Base-by-base conservation (phyloP, 2,797 vertebrate species). In the Vipera latastei region DNA sequence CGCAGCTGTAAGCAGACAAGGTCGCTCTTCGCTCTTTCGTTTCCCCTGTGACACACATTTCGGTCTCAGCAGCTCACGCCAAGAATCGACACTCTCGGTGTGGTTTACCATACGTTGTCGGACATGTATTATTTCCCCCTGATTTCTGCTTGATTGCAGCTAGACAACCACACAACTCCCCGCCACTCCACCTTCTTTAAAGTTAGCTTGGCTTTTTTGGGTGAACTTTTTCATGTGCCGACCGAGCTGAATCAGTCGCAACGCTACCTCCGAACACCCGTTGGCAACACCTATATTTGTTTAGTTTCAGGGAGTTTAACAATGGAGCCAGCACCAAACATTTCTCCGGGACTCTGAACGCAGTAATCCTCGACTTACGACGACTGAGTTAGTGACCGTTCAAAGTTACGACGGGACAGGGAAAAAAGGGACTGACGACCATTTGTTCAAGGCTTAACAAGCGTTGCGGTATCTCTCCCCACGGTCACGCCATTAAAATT, bases 241-340 rank as follows among this genome's bases (percentile, higher is more conserved):
- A 2, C 28, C 86, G n/a, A 56, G 56, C 20, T 28, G 22, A 26
- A 12, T 28, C 61, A 0, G 13, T n/a, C 13, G 28, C 63, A 16
- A n/a, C 2, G 4, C 2, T 5, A 12, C 28, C 11, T n/a, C 13
- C 4, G n/a, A n/a, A 69, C 65, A n/a, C n/a, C 28, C 5, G 0
- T 5, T 9, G 59, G 13, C 28, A 92, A 55, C 1, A 2, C 28
- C 5, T 32, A 2, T 61, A 3, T 25, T 16, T 25, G 44, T 22
- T 2, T 7, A 3, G 6, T 32, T 22, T 25, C 4, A 32, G 9
- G 20, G n/a, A 9, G 12, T 38, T 3, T 69, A 25, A 59, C n/a
- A 61, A 28, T 1, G 12, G 83, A 32, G 28, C 28, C 6, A 28
- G 28, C 63, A 14, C 2, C 1, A 22, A 60, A 60, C 2, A 28